Conservation (phyloP, 2,113 vertebrate species). For the Phyllopteryx taeniolatus region DNA sequence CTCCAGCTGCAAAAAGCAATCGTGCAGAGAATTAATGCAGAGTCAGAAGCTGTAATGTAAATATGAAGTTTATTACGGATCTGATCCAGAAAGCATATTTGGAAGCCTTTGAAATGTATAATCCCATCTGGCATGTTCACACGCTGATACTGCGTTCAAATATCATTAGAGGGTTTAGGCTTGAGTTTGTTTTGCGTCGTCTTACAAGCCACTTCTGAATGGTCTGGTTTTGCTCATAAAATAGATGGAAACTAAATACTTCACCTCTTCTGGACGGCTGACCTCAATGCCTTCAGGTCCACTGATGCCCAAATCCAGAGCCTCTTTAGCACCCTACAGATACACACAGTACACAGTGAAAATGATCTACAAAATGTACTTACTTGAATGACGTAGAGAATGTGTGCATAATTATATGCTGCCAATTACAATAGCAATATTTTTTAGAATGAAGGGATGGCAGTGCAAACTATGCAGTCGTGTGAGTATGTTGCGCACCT, state of each 20-base stretch:
- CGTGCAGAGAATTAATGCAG: constrained; percentile 1
- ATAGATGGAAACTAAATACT: not conserved
- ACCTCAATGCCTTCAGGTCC: constrained; percentile 96
- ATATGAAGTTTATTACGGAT: too few species aligned
- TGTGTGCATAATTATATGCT: not conserved
- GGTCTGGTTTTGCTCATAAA: not conserved
- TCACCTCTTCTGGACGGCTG: constrained; percentile 93
- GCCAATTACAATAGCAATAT: not conserved
- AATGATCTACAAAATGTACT: not conserved
- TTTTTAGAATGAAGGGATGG: not conserved
- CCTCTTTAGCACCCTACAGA: constrained; percentile 88
- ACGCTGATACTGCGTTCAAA: too few species aligned
- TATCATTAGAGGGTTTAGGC: too few species aligned
- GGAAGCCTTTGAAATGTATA: too few species aligned
- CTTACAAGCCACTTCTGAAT: not conserved
- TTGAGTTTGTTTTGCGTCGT: too few species aligned
- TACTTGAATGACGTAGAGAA: not conserved
- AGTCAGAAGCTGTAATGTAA: too few species aligned
- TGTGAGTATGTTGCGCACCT: constrained; percentile 71
- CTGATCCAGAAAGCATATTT: too few species aligned
- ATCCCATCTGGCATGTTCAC: too few species aligned
- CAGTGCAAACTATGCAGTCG: not conserved
- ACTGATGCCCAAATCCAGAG: constrained; percentile 90
- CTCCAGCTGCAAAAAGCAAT: constrained; percentile 79
- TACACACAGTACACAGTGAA: not conserved